Base-by-base conservation (phyloP, 2,797 vertebrate species). In the Microctenopoma lineatum region DNA sequence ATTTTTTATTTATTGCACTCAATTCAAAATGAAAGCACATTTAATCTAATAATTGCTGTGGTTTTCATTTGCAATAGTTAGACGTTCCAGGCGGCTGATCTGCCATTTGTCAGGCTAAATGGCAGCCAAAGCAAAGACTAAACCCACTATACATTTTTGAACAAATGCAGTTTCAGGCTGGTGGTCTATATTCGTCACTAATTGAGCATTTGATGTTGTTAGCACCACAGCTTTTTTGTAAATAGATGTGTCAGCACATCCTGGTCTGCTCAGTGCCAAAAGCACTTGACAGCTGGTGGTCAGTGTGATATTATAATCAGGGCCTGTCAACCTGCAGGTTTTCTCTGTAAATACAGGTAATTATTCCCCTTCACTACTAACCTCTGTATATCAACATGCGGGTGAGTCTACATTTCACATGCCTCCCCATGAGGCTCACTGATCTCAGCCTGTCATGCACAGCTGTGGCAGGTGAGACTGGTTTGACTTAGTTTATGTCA, bases 311-410 rank as follows among this genome's bases (percentile, higher is more conserved):
- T 73, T 77, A 77, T 79, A 85, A 88, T 89, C 84, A 82, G 61
- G 32, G 53, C 76, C 73, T 81, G 81, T 89, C 86, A 82, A 52
- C 65, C 77, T 68, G 72, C 73, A 77, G 81, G 77, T 85, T 92
- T 87, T 87, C 81, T 86, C 80, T 91, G 87, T 92, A 91, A 92
- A 90, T 90, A 87, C 73, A 85, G 82, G 75, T 83, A 84, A 89
- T 89, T 70, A 85, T 79, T 59, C 67, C 77, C 68, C 62, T 87
- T 85, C 85, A 77, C 87, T 83, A 76, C 84, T 80, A 87, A 72
- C 69, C 68, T 83, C 75, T 88, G 73, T 85, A 81, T 77, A 81
- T 85, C 83, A 78, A 75, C 83, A 82, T 65, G 73, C 34, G 62
- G 66, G 72, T 58, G 77, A 84, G 82, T 84, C 87, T 84, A 84